phyloP scores from a whole-genome alignment of 2,888 invertebrate genomes.

The Nymphalis c-album region DNA sequence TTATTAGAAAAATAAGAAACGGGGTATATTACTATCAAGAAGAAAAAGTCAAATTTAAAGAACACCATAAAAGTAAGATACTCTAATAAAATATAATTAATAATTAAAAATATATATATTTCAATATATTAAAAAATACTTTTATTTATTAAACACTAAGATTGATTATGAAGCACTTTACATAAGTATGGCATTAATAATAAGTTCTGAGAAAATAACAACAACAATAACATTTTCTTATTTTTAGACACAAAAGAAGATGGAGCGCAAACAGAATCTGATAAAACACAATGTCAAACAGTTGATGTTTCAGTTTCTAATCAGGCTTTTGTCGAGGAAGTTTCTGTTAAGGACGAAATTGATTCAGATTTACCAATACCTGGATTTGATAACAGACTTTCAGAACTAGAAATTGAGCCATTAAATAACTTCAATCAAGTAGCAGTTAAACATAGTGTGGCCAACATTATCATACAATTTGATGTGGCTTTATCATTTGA shows the following conservation, averaged over 20 bases:
- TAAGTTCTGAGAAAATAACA: neutral
- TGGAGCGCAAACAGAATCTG: constrained; percentile 49
- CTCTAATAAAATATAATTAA: neutral
- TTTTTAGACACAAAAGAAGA: constrained; percentile 48
- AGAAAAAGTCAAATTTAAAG: constrained; percentile 37
- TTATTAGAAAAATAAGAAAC: constrained; percentile 62
- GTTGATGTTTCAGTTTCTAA: constrained; percentile 51
- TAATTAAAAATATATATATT: neutral
- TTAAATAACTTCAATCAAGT: constrained; percentile 50
- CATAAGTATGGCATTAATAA: neutral
- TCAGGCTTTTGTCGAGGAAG: neutral
- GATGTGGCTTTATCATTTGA: constrained; percentile 56
- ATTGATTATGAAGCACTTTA: neutral
- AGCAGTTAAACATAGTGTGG: constrained; percentile 60
- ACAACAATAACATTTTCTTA: neutral
- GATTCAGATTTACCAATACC: constrained; percentile 46
- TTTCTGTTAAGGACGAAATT: neutral
- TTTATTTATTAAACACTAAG: neutral
- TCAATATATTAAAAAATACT: neutral
- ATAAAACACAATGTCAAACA: neutral
- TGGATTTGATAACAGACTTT: constrained; percentile 55
- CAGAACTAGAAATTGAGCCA: constrained; percentile 43
- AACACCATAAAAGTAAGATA: constrained; percentile 17
- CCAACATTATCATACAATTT: constrained; percentile 64
- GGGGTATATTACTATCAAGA: constrained; percentile 64